Evolutionary conservation across 2,888 invertebrate species (phyloP), one percentile per base, ranked within the genome.

Genomic region (Pimpla rufipes): DNA sequence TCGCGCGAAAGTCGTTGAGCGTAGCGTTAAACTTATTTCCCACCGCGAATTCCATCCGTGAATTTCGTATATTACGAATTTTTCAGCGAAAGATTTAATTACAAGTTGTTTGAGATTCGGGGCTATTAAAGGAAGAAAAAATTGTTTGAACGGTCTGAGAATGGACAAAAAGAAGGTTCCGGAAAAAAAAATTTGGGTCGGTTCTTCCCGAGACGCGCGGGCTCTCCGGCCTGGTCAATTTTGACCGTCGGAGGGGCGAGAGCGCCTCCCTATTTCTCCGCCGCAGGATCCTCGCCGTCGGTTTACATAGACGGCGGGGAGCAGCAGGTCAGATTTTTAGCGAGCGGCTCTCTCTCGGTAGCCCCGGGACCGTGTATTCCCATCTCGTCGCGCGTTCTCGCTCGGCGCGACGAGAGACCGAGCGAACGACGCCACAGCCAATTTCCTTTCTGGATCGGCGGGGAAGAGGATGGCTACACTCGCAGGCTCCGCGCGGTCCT

Each of bases 391-490:
- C n/a, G n/a, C n/a, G 37, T 37, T 62, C 67, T 21, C 52, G 11
- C 57, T 37, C 52, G 4, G 16, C 16, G 45, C 59, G 37, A 23
- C 35, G 37, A 62, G 29, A 42, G 52, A n/a, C 13, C 0, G 42
- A 47, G 47, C 11, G 16, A 50, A 78, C 62, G 37, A 71, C 50
- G 70, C 47, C 76, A 73, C 78, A 71, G 82, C 82, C 82, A 79
- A 82, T 86, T 86, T 86, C 80, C 85, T 86, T 86, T 86, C 83
- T 82, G 80, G 75, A 86, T 85, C 83, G 71, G 66, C 71, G 66
- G 62, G 52, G 71, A 74, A 59, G 66, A 79, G 74, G 71, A 76
- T 73, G 13, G 57, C 42, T 40, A 64, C 11, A 23, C 78, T 35
- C 62, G 29, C 29, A 29, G 29, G 29, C 29, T 29, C 29, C 3